Conservation (phyloP, 1,140 invertebrate species). For the Drosophila aff. region DNA sequence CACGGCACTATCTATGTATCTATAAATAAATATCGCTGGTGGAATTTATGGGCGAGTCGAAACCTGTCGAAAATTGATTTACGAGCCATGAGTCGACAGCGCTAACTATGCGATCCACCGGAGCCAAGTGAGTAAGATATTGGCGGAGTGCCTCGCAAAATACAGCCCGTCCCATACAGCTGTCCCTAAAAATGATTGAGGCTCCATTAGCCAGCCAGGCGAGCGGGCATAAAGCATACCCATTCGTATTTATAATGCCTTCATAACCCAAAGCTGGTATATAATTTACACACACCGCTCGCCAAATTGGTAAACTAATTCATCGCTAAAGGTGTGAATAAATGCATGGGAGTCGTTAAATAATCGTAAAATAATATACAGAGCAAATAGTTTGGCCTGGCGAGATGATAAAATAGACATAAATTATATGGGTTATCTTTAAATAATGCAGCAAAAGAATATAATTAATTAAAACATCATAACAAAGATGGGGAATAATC, state of each 20-base stretch:
- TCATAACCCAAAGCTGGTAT: slow-evolving; percentile 9
- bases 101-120: slow-evolving; percentile 34
- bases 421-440: not conserved
- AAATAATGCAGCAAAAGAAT: not conserved
- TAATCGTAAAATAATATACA: slow-evolving; percentile 5
- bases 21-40: slow-evolving; percentile 33
- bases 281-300: slow-evolving; percentile 6
- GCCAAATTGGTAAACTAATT: slow-evolving; percentile 10
- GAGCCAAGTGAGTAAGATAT: slow-evolving; percentile 42
- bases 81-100: slow-evolving; percentile 44
- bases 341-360: slow-evolving; percentile 17
- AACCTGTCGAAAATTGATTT: slow-evolving; percentile 54
- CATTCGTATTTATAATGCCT: slow-evolving; percentile 33
- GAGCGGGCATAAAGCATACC: slow-evolving; percentile 27
- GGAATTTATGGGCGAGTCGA: slow-evolving; percentile 57
- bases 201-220: slow-evolving; percentile 32
- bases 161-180: slow-evolving; percentile 28
- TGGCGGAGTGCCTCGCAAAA: slow-evolving; percentile 29
- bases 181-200: slow-evolving; percentile 42
- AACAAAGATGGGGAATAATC: not conserved
- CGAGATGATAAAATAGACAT: not conserved
- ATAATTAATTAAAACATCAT: slow-evolving; percentile 20
- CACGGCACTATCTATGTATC: slow-evolving; percentile 31
- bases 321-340: slow-evolving; percentile 24
- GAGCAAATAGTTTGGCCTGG: not conserved